Conservation (phyloP, 2,888 invertebrate species). For the Linyphia triangularis region DNA sequence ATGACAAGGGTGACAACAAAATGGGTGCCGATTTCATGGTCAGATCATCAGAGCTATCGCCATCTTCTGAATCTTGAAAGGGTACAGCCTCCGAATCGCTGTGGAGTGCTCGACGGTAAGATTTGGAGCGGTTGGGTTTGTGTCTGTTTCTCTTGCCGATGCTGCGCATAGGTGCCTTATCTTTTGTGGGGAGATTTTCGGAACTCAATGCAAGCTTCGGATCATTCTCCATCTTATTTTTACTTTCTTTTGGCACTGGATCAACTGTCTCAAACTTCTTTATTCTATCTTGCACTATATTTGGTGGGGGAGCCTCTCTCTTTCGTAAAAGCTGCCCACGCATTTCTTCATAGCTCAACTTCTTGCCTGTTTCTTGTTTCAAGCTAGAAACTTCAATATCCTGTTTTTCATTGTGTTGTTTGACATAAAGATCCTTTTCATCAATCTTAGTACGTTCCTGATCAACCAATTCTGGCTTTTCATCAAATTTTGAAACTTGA, state of each 20-base stretch:
- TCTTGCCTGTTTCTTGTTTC: conserved; percentile 35
- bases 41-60: conserved; percentile 62
- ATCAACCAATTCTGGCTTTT: not conserved
- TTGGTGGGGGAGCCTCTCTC: conserved; percentile 77
- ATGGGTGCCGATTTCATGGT: conserved; percentile 74
- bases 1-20: conserved; percentile 68
- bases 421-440: not conserved
- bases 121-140: conserved; percentile 36
- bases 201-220: not conserved
- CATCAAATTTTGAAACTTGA: not conserved
- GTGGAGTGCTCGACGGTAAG: conserved; percentile 39
- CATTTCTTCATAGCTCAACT: conserved; percentile 72
- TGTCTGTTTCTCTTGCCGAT: conserved; percentile 46
- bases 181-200: not conserved
- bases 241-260: not conserved
- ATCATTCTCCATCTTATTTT: conserved; percentile 3
- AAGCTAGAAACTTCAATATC: not conserved
- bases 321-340: conserved; percentile 72
- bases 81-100: conserved; percentile 69
- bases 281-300: conserved; percentile 79
- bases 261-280: conserved; percentile 77
- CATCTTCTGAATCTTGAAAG: conserved; percentile 35
- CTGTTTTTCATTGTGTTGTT: not conserved
- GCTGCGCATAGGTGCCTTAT: not conserved
- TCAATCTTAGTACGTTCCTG: not conserved